Evolutionary conservation across 2,888 invertebrate genomes (phyloP).

Genomic region (Andrena hattorfiana): DNA sequence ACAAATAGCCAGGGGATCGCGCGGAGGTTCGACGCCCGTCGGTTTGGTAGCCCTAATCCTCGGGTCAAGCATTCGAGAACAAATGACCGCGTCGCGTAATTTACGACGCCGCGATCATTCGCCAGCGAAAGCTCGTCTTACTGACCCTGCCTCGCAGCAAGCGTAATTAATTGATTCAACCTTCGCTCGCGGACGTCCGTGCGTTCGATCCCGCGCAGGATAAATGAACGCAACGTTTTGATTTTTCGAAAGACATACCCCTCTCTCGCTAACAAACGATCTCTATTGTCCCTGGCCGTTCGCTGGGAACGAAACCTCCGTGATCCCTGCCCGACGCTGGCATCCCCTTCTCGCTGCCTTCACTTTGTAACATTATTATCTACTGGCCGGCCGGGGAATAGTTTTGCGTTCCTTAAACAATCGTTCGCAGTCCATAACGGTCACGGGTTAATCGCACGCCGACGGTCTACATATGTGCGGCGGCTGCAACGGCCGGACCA

Average conservation of each 20-base stretch:
- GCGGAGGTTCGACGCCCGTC: constrained; percentile 42
- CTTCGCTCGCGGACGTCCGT: constrained; percentile 46
- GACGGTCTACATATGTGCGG: background rate
- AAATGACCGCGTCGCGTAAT: constrained; percentile 66
- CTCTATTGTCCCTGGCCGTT: constrained; percentile 33
- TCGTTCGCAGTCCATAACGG: constrained; percentile 10
- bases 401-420: constrained; percentile 13
- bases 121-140: constrained; percentile 48
- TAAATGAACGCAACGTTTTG: constrained; percentile 51
- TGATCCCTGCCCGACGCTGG: background rate
- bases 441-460: background rate
- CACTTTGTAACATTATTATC: constrained; percentile 24
- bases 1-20: constrained; percentile 66
- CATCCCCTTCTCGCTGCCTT: constrained; percentile 1
- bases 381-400: background rate
- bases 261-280: constrained; percentile 29
- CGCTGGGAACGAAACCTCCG: constrained; percentile 15
- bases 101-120: constrained; percentile 70
- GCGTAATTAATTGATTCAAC: constrained; percentile 71
- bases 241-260: constrained; percentile 36
- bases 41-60: constrained; percentile 67
- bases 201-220: constrained; percentile 41
- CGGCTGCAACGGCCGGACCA: background rate
- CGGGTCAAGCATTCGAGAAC: constrained; percentile 61
- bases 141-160: constrained; percentile 27